Conservation (phyloP, 2,888 invertebrate genomes). For the Mallateleia sp. region DNA sequence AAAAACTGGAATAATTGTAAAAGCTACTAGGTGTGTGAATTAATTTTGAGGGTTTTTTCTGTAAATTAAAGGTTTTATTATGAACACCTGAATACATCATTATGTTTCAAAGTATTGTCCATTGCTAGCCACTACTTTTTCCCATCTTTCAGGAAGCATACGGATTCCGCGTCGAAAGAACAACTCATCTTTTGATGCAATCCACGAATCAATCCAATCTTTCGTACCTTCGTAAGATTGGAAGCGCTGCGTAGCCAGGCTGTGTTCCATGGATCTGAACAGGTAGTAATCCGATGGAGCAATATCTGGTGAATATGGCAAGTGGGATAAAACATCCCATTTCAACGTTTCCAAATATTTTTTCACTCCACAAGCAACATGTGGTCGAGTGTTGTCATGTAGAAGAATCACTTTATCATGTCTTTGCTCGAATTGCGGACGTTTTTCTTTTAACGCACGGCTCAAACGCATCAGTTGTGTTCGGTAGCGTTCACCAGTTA, state of each 20-base stretch:
- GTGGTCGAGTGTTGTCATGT: no score
- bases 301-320: constrained; percentile 61
- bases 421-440: constrained; percentile 49
- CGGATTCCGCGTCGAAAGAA: no score
- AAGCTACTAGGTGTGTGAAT: no score
- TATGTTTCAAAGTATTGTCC: constrained; percentile 23
- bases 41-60: constrained; percentile 27
- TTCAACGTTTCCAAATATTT: no score
- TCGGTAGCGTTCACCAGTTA: constrained; percentile 67
- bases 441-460: constrained; percentile 73
- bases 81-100: constrained; percentile 8
- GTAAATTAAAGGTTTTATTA: constrained; percentile 21
- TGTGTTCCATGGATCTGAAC: constrained; percentile 30
- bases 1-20: no score
- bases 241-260: constrained; percentile 22
- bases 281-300: constrained; percentile 62
- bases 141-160: no score
- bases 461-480: no score
- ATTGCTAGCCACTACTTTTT: no score
- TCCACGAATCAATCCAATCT: constrained; percentile 68
- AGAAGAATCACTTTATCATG: constrained; percentile 70
- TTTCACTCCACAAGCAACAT: constrained; percentile 72
- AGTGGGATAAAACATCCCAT: no score
- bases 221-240: constrained; percentile 27
- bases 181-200: no score